A percentile compares a stretch with the other conserved stretches of the same genome.
Evolutionary conservation across 2,797 vertebrate genomes (phyloP).

Genomic region (Gephyroberyx darwinii): DNA sequence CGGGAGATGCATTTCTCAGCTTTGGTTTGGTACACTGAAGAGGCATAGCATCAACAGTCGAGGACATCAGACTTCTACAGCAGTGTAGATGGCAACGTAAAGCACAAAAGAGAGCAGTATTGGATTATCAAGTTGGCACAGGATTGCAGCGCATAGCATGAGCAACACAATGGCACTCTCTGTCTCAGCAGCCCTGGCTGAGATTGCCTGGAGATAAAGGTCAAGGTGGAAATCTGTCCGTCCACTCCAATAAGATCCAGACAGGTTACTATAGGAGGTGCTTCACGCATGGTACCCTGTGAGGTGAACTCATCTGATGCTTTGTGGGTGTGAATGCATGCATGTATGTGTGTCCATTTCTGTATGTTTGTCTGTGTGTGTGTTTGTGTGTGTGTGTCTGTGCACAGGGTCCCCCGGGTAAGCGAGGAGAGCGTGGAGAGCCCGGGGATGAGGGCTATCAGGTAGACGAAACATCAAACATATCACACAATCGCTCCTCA

Average conservation of each 20-base stretch:
- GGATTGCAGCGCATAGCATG: constrained; percentile 19
- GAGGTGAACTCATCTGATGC: constrained; percentile 8
- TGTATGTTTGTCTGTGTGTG: constrained; percentile 45
- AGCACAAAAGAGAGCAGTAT: constrained; percentile 9
- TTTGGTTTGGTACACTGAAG: background rate
- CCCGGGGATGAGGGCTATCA: constrained; percentile 91
- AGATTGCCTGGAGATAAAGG: constrained; percentile 13
- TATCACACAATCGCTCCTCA: constrained; percentile 1
- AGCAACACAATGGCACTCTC: constrained; percentile 32
- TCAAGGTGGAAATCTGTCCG: constrained; percentile 31
- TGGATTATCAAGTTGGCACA: constrained; percentile 46
- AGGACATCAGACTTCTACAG: background rate
- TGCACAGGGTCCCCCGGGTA: constrained; percentile 87
- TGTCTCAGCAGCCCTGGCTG: constrained; percentile 17
- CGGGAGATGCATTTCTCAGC: constrained; percentile 34
- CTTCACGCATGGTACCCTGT: constrained; percentile 10
- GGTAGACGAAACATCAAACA: constrained; percentile 78
- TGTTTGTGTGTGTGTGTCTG: constrained; percentile 59
- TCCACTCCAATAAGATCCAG: constrained; percentile 24
- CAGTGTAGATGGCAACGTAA: constrained; percentile 12
- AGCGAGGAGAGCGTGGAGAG: constrained; percentile 91
- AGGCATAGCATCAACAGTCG: constrained; percentile 10
- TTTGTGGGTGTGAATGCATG: constrained; percentile 39
- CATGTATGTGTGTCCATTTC: constrained; percentile 40
- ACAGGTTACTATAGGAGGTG: constrained; percentile 16